Conservation (phyloP, 2,113 vertebrate species). For the Ptyas mucosa region DNA sequence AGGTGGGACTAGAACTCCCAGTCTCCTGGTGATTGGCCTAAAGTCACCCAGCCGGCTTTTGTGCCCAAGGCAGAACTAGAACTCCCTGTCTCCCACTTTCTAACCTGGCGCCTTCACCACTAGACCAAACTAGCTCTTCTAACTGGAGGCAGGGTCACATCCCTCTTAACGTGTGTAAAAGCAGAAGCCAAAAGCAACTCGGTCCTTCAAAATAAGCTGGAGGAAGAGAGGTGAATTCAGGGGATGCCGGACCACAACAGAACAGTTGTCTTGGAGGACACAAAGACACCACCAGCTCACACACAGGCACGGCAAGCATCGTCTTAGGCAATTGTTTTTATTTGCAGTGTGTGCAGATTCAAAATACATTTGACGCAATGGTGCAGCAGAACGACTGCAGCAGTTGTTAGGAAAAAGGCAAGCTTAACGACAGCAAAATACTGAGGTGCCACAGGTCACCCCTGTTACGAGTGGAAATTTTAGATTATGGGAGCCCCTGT, state of each 20-base stretch:
- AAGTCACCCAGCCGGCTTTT: neutral
- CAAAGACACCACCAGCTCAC: neutral
- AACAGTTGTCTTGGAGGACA: neutral
- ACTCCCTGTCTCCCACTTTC: neutral
- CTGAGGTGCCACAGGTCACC: neutral
- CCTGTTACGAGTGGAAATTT: no score
- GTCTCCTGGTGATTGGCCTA: no score
- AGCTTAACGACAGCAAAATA: neutral
- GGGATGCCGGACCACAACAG: accelerated
- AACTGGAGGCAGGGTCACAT: neutral
- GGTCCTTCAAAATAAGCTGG: neutral
- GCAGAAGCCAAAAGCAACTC: neutral
- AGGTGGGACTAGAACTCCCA: no score
- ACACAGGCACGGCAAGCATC: no score
- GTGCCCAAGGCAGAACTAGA: neutral
- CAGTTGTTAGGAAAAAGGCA: neutral
- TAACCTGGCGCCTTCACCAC: neutral
- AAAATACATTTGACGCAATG: neutral
- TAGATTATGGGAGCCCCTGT: neutral
- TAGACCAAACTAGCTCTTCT: neutral
- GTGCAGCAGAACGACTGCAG: neutral
- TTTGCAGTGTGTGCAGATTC: neutral
- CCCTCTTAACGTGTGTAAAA: neutral
- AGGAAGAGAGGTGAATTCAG: neutral
- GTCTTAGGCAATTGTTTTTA: neutral